Base-by-base conservation (phyloP, 2,797 vertebrate genomes). In the Sebastes ruberrimus region DNA sequence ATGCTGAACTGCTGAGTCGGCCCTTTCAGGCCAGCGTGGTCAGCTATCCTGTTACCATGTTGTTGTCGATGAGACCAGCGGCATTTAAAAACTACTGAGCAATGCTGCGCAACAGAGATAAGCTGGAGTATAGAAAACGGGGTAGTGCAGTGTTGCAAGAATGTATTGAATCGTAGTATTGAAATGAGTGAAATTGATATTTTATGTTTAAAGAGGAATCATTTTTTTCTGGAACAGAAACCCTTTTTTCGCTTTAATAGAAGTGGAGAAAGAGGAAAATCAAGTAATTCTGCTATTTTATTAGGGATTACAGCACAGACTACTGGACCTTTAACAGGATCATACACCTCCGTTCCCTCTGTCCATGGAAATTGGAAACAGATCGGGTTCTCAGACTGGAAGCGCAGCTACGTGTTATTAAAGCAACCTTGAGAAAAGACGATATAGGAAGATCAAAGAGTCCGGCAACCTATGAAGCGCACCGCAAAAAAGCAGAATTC, bases 361-460 rank as follows among this genome's bases (percentile, higher is more conserved):
- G 23, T 42, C 27, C 23, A 20, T 76, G 69, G 71, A 82, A 76
- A 77, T 38, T 38, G 32, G 38, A 81, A 79, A 55, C 23, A 13
- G 33, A 73, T 71, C 1, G 1, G 28, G 42, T 74, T 83, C 32
- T 68, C 49, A 3, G n/a, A 60, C 57, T 68, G 53, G 11, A 49
- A 62, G 67, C 30, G 55, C 5, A 18, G 42, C 16, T 46, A 6
- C 32, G 35, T 78, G 73, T 78, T 86, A 70, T 76, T 77, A 69
- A 82, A 83, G 73, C 77, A 81, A 91, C 81, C 87, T 90, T 87
- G 81, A 82, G 62, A 74, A 72, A 65, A 68, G 33, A 71, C 71
- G 76, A 70, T 87, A 77, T 18, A 67, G 76, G 65, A 79, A 71
- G 88, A 86, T 89, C 73, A 86, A 84, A 92, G 74, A 82, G 74